Evolutionary conservation across 1,140 invertebrate genomes (phyloP).

Genomic region (Thaumatotibia leucotreta): DNA sequence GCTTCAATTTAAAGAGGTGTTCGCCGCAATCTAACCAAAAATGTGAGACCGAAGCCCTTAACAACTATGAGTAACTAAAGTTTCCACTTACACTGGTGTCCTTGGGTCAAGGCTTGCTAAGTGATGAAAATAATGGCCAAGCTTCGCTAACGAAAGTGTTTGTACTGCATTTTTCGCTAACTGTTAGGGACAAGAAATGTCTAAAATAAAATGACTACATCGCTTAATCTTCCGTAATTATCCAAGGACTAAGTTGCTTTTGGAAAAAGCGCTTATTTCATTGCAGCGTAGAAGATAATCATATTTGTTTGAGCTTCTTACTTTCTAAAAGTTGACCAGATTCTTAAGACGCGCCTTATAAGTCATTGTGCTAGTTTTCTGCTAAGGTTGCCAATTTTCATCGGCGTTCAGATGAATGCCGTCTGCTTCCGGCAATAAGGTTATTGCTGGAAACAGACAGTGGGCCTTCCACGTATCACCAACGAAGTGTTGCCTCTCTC

Average conservation of each 20-base stretch:
- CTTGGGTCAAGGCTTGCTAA: not conserved
- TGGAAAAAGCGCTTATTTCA: too few species aligned
- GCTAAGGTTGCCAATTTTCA: too few species aligned
- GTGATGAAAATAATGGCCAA: not conserved
- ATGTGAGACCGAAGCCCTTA: not conserved
- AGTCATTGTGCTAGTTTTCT: too few species aligned
- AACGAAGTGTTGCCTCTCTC: too few species aligned
- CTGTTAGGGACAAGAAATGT: not conserved
- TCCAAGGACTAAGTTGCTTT: not conserved
- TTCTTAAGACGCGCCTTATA: too few species aligned
- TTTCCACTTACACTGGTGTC: not conserved
- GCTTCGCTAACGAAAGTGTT: conserved; percentile 4
- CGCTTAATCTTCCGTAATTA: not conserved
- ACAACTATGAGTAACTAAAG: not conserved
- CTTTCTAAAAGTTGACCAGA: too few species aligned
- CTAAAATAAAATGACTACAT: not conserved
- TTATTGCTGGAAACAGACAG: too few species aligned
- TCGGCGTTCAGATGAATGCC: too few species aligned
- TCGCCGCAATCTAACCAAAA: not conserved
- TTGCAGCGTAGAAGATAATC: too few species aligned
- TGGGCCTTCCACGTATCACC: too few species aligned
- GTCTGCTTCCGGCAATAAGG: too few species aligned
- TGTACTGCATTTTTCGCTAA: not conserved
- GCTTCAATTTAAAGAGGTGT: not conserved
- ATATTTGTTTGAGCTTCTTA: too few species aligned